Evolutionary conservation across 2,797 vertebrate genomes (phyloP).

Genomic region (Protonibea diacanthus): DNA sequence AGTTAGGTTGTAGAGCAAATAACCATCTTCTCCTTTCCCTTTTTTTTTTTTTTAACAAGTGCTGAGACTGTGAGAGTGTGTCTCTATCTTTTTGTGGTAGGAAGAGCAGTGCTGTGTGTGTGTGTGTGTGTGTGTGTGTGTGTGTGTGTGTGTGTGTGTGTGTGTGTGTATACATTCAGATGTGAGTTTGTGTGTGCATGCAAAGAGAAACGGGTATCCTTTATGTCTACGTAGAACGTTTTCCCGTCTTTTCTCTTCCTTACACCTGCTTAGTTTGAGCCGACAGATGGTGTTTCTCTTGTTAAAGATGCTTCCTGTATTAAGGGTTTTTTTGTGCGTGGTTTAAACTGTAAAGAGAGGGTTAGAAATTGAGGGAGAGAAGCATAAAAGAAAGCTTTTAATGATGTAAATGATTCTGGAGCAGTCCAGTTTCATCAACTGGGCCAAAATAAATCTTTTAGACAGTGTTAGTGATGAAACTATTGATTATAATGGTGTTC

Average conservation of each 20-base stretch:
- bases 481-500: not conserved
- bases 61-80: constrained; percentile 47
- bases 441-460: not conserved
- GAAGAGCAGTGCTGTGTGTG: constrained; percentile 23
- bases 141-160: constrained; percentile 14
- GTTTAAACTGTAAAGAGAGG: constrained; percentile 29
- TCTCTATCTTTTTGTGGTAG: constrained; percentile 56
- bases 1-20: constrained; percentile 82
- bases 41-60: constrained; percentile 66
- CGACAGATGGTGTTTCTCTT: constrained; percentile 60
- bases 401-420: constrained; percentile 2
- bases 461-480: not conserved
- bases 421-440: not conserved
- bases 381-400: constrained; percentile 8
- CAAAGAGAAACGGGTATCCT: constrained; percentile 40
- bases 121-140: constrained; percentile 11
- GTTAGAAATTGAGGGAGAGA: not conserved
- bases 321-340: constrained; percentile 22
- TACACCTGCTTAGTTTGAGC: constrained; percentile 60
- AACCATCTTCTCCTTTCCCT: constrained; percentile 71
- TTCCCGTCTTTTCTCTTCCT: constrained; percentile 50
- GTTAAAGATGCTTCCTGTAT: constrained; percentile 44
- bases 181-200: constrained; percentile 35
- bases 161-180: constrained; percentile 3
- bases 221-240: constrained; percentile 23